Percentiles rank a stretch among this genome's conserved stretches.
Evolutionary conservation across 2,113 vertebrate species (phyloP).

Genomic region (Erythrocercus mccallii): DNA sequence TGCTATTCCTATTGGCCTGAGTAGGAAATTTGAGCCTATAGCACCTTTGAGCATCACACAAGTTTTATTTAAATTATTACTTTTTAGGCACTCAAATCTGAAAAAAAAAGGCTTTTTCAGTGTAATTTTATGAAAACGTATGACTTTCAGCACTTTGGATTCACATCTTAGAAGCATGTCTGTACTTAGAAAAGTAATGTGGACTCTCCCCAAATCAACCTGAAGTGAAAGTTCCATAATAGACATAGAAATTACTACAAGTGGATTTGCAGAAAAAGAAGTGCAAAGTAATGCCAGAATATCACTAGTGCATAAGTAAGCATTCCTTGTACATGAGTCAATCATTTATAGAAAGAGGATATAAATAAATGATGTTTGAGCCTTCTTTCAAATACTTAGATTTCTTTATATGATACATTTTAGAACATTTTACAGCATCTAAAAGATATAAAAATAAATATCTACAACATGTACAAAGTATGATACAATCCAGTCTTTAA

Average conservation of each 20-base stretch:
- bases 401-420: conserved; percentile 31
- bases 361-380: conserved; percentile 28
- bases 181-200: neutral
- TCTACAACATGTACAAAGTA: conserved; percentile 37
- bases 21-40: conserved; percentile 31
- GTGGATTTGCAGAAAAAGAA: neutral
- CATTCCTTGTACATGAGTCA: neutral
- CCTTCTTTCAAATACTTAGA: conserved; percentile 41
- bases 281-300: conserved; percentile 15
- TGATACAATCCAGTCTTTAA: conserved; percentile 9
- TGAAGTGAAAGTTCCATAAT: neutral
- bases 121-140: neutral
- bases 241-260: neutral
- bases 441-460: conserved; percentile 59
- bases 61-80: neutral
- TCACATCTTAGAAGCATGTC: neutral
- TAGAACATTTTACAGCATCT: conserved; percentile 41
- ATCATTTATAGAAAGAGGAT: conserved; percentile 18
- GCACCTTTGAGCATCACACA: conserved; percentile 9
- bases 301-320: conserved; percentile 21
- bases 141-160: neutral
- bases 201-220: neutral
- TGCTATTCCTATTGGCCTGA: conserved; percentile 29
- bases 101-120: neutral
- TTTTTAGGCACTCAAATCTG: conserved; percentile 33